Percentiles rank a stretch among this genome's conserved stretches.
Conservation (phyloP, 2,888 invertebrate genomes). For the Acleris literana region DNA sequence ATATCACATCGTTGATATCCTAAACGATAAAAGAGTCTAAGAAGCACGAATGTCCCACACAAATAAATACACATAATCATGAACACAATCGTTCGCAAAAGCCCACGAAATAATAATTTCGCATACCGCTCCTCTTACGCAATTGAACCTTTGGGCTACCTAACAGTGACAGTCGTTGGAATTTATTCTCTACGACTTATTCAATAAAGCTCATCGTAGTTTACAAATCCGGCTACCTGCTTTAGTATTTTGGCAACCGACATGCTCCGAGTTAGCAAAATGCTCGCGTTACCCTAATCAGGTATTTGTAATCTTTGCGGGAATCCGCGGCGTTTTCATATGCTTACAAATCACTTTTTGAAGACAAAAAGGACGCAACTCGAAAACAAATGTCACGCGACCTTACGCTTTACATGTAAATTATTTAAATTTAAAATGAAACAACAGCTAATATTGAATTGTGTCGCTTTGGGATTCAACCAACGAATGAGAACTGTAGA, state of each 20-base stretch:
- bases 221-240: slow-evolving; percentile 22
- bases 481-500: not conserved
- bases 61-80: no score
- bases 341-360: slow-evolving; percentile 24
- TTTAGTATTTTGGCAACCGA: slow-evolving; percentile 21
- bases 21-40: no score
- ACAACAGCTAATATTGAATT: no score
- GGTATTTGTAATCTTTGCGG: slow-evolving; percentile 35
- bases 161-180: not conserved
- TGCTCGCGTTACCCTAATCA: slow-evolving; percentile 28
- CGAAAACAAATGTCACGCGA: no score
- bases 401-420: no score
- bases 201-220: slow-evolving; percentile 8
- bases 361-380: not conserved
- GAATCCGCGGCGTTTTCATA: slow-evolving; percentile 33
- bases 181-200: slow-evolving; percentile 6
- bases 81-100: not conserved
- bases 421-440: no score
- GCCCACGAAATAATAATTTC: not conserved
- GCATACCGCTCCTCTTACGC: slow-evolving; percentile 16
- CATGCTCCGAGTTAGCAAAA: slow-evolving; percentile 31
- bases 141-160: slow-evolving; percentile 21
- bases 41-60: no score
- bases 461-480: no score
- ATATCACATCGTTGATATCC: no score